These are phyloP conservation scores for Lacerta viridis DNA, from an alignment of 2,797 vertebrate genomes.

Conservation along the genomic window DNA sequence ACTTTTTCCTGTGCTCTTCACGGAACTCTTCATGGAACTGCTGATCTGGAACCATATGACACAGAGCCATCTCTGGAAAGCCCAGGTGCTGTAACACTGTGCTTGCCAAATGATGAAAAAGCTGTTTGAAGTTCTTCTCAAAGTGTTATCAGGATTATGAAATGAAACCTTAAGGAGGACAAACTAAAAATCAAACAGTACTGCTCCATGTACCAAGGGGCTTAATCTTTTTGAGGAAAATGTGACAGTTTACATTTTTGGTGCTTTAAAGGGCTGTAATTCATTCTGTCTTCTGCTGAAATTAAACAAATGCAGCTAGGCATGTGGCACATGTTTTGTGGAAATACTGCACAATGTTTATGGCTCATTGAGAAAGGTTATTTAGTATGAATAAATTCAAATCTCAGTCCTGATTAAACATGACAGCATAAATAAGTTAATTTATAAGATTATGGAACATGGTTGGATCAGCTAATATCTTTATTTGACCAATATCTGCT, in stretches of 20 bases:
- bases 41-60: background rate
- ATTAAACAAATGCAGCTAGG: background rate
- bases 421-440: background rate
- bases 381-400: background rate
- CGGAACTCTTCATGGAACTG: background rate
- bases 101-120: slow-evolving; percentile 23
- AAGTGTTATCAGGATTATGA: background rate
- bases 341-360: background rate
- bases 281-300: background rate
- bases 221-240: slow-evolving; percentile 14
- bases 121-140: slow-evolving; percentile 46
- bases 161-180: slow-evolving; percentile 36
- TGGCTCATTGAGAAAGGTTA: background rate
- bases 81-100: background rate
- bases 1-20: background rate
- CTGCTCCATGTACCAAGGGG: background rate
- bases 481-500: background rate
- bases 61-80: background rate
- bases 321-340: background rate
- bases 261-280: background rate
- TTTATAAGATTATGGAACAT: background rate
- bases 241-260: slow-evolving; percentile 10
- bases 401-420: background rate
- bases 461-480: background rate
- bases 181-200: rapidly evolving